A percentile compares a stretch with the other conserved stretches of the same genome.
phyloP scores from a whole-genome alignment of 1,140 invertebrate species.

The Oreohelix idahoensis region DNA sequence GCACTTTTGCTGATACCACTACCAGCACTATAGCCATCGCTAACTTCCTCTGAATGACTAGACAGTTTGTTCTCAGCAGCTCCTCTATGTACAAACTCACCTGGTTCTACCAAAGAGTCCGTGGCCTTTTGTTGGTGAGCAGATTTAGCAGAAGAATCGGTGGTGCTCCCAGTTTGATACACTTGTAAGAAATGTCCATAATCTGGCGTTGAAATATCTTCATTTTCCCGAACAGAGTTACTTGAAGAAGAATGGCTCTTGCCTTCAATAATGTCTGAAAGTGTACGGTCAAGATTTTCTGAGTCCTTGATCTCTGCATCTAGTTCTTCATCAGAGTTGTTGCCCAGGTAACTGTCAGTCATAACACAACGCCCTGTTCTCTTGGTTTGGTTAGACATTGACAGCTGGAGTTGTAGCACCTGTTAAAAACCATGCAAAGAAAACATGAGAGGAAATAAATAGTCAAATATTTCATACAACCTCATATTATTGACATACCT shows the following conservation, averaged over 20 bases:
- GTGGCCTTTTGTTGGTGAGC: neutral
- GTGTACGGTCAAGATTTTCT: constrained; percentile 63
- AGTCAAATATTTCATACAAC: too few relatives aligned
- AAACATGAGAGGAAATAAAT: neutral
- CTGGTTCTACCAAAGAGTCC: neutral
- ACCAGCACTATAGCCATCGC: too few relatives aligned
- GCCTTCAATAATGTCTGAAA: constrained; percentile 69
- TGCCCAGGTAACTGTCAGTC: constrained; percentile 47
- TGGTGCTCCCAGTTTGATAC: neutral
- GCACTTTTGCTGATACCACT: too few relatives aligned
- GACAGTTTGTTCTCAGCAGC: neutral
- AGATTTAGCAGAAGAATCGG: neutral
- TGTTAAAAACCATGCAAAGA: constrained; percentile 31
- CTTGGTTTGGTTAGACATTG: constrained; percentile 31
- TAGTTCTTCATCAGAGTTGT: constrained; percentile 59
- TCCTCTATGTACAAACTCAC: neutral
- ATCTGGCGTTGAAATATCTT: neutral
- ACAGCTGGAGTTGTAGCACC: constrained; percentile 67
- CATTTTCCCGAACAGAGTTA: constrained; percentile 1
- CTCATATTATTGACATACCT: too few relatives aligned
- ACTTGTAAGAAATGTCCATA: neutral
- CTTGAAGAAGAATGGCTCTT: constrained; percentile 35
- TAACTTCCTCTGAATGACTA: neutral
- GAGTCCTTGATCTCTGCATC: constrained; percentile 64
- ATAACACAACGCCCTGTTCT: constrained; percentile 35